These are phyloP conservation scores for Felis catus DNA, from an alignment of 2,113 vertebrate genomes.

Conservation along the genomic window DNA sequence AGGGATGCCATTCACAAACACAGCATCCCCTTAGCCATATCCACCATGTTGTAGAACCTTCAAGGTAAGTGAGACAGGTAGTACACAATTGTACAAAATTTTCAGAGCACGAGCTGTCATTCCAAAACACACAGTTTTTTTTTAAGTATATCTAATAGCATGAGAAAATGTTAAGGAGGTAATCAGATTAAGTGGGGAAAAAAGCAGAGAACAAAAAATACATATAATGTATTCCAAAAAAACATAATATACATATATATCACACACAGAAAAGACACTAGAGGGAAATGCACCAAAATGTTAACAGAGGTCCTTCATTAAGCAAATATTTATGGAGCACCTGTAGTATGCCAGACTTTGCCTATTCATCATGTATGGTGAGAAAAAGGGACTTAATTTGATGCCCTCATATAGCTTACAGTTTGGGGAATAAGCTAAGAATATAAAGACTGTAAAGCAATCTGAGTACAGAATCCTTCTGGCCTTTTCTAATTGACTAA, in stretches of 20 bases:
- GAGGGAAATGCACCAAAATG: neutral
- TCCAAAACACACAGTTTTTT: neutral
- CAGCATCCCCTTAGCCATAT: neutral
- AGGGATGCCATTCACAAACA: neutral
- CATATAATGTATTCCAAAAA: neutral
- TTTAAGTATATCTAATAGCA: neutral
- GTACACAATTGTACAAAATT: neutral
- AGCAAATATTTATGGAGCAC: neutral
- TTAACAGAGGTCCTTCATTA: neutral
- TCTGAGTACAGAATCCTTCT: neutral
- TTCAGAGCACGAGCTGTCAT: neutral
- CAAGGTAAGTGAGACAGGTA: neutral
- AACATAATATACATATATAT: neutral
- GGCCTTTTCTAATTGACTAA: neutral
- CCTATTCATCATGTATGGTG: neutral
- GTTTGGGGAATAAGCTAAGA: neutral
- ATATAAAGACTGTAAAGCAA: neutral
- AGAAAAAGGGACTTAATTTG: neutral
- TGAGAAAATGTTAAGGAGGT: neutral
- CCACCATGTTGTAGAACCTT: neutral
- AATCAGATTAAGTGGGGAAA: neutral
- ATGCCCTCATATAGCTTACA: neutral
- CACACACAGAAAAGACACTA: neutral
- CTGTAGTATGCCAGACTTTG: neutral
- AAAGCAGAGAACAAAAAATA: slow-evolving; percentile 4